These are phyloP conservation scores for Petrolisthes cinctipes DNA, from an alignment of 2,888 invertebrate genomes.

Conservation along the genomic window DNA sequence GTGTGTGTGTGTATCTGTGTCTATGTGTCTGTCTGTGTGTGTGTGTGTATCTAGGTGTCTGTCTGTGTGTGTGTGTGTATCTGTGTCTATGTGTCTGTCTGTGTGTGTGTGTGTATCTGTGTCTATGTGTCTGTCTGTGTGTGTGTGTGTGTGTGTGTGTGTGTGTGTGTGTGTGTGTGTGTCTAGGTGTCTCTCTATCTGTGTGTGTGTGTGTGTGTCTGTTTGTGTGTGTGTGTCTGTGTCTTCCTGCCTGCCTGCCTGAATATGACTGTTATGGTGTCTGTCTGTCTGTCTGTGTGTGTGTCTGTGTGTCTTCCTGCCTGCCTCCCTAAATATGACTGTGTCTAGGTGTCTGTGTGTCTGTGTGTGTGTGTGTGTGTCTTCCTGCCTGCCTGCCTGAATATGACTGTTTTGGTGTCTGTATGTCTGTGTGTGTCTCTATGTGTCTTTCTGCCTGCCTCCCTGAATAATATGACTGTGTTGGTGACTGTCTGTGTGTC, in stretches of 20 bases:
- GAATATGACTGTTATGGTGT: too few relatives aligned
- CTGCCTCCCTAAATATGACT: too few relatives aligned
- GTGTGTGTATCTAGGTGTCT: not conserved
- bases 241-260: too few relatives aligned
- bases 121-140: not conserved
- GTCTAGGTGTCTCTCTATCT: not conserved
- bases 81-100: not conserved
- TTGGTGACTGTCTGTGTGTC: too few relatives aligned
- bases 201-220: too few relatives aligned
- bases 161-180: constrained; percentile 1
- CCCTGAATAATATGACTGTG: too few relatives aligned
- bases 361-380: too few relatives aligned
- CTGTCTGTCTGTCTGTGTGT: not conserved
- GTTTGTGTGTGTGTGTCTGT: too few relatives aligned
- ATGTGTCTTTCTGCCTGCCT: too few relatives aligned
- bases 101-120: not conserved
- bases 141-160: constrained; percentile 1
- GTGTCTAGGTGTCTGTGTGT: not conserved
- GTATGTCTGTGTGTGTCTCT: too few relatives aligned
- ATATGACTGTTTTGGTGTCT: too few relatives aligned
- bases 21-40: not conserved
- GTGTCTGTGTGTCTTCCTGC: not conserved
- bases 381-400: too few relatives aligned
- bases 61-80: not conserved
- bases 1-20: not conserved